Evolutionary conservation across 2,888 invertebrate genomes (phyloP), one percentile per base, ranked within the genome.

Genomic region (Nebria brevicollis): DNA sequence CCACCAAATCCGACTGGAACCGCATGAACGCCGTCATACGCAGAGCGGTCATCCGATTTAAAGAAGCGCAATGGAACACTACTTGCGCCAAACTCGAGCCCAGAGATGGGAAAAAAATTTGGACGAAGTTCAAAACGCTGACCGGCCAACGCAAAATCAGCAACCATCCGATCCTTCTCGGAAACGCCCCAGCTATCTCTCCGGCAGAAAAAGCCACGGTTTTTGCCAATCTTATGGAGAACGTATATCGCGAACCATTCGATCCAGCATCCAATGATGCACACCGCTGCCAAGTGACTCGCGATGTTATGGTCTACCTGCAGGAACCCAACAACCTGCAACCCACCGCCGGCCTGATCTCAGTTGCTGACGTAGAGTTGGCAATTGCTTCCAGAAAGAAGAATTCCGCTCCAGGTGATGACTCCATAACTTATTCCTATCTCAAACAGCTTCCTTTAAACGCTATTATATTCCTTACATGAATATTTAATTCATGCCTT

Each of bases 381-480:
- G 8, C 25, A 0, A 77, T 70, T n/a, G 20, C 5, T 10, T 15
- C 43, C 43, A 43, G 15, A 10, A 6, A 5, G 1, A 68, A 70
- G 25, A 77, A 77, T 1, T 68, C 15, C 5, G 68, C 66, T 25
- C 77, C 77, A 10, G 68, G 68, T 68, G 76, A 76, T 41, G 76
- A 76, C 13, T n/a, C 26, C 0, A 66, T 76, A 7, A 66, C 41
- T 0, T 11, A 66, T 26, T 2, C 5, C 10, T 8, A 20, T 0
- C 77, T 77, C 1, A 77, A 77, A 43, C n/a, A 54, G 1, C 70
- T 77, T 4, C 66, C 76, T 26, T 11, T 15, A n/a, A 5, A 15
- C 2, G 66, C 76, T 8, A 76, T 66, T 34, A 3, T 25, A 7
- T 70, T 70, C 13, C 43, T 77, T 1, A 10, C 70, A 1, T 2